phyloP scores from a whole-genome alignment of 2,888 invertebrate genomes.

The Capitulum mitella region DNA sequence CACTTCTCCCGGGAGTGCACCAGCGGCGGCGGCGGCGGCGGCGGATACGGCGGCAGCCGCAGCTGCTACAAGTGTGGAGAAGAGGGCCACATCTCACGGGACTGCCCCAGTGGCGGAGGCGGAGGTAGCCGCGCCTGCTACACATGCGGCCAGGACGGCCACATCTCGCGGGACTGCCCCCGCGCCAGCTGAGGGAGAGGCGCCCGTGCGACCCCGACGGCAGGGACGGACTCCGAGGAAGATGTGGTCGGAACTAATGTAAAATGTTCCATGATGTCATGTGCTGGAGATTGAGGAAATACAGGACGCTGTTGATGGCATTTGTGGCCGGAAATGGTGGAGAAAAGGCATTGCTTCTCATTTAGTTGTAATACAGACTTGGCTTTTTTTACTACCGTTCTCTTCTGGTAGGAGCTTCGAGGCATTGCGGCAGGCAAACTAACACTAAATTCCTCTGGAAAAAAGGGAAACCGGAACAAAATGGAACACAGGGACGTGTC shows the following conservation, averaged over 20 bases:
- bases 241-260: neutral
- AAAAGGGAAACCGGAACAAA: no score
- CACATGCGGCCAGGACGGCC: neutral
- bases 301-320: constrained; percentile 20
- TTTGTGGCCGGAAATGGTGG: no score
- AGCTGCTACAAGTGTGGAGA: neutral
- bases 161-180: neutral
- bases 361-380: no score
- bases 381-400: no score
- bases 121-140: neutral
- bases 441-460: no score
- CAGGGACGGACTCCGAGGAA: neutral
- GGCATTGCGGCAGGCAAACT: no score
- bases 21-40: neutral
- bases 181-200: neutral
- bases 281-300: neutral
- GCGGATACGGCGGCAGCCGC: neutral
- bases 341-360: no score
- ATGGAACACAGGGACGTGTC: no score
- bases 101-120: neutral
- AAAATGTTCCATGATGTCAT: neutral
- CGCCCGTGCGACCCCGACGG: neutral
- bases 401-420: no score
- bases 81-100: neutral
- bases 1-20: no score